Evolutionary conservation across 2,888 invertebrate species (phyloP), one percentile per base, ranked within the genome.

Genomic region (Watsonalla binaria): DNA sequence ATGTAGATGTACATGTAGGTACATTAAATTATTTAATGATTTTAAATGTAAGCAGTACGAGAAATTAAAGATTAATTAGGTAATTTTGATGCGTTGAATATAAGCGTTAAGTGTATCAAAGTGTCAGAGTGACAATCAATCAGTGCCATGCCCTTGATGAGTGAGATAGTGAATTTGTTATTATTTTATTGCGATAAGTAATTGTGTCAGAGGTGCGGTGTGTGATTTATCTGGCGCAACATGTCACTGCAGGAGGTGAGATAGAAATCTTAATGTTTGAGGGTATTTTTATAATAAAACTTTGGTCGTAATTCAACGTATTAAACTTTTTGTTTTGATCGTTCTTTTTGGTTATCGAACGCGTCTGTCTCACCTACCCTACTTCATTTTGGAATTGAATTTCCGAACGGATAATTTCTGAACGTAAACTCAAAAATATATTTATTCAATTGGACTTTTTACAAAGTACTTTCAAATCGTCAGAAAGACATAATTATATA

Each of bases 231-330:
- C 59, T 69, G 57, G 58, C 62, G 55, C 47, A 56, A 76, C 54
- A 88, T 90, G 90, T 90, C 90, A 68, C 78, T 90, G 57, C 82
- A 83, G 67, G 87, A 90, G 90, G 90, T 90, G 65, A 86, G 87
- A 39, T 37, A 14, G 8, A 11, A 11, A 11, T 42, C 11, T 11
- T 11, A 42, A 1, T 11, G 1, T 2, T 11, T 2, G 42, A 42
- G 42, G 42, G 42, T 42, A 42, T 24, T 24, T n/a, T 24, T 24
- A 24, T 2, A 24, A 24, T 24, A 24, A 24, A 24, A 24, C 4
- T 24, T 24, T 2, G 4, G 4, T 24, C 4, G 4, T 24, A 24
- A 2, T 24, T 24, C 4, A 24, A 2, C 5, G 42, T 42, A 9
- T 42, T 42, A 42, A 42, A 24, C 42, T 42, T 42, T 42, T 42